Base-by-base conservation (phyloP, 2,113 vertebrate genomes). In the Neotoma lepida region DNA sequence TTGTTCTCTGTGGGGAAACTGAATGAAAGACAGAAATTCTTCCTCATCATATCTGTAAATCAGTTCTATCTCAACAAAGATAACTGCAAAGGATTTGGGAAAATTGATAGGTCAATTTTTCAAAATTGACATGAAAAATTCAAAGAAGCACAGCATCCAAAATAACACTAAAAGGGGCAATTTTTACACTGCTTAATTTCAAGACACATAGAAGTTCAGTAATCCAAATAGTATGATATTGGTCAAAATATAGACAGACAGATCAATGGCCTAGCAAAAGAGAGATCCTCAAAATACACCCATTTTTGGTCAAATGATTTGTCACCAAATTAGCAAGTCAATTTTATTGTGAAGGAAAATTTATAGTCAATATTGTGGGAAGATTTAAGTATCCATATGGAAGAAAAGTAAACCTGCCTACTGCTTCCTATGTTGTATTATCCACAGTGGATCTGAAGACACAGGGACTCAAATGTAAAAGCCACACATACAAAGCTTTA, bases 41-140 rank as follows among this genome's bases (percentile, higher is more conserved):
- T 92, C 6, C n/a, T 18, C 85, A 81, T 70, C 73, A 92, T 24
- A 81, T 30, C 58, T 77, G 3, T 46, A 41, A 87, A 54, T 54
- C 14, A 95, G 86, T 61, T 88, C 49, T 86, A 81, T 86, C 15
- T 92, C 74, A 82, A 44, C 63, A 88, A 80, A 96, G 74, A 89
- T n/a, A 58, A 15, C 17, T 44, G 3, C 4, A 86, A 84, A 30
- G 13, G 0, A 56, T 94, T 80, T 39, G 81, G 13, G 71, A 13
- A 95, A 82, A 44, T 2, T 66, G 39, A 61, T 6, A 84, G 61
- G 18, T 10, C 73, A 74, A 3, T n/a, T 80, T 90, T 85, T 73
- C 86, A 56, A 70, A 94, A 41, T 49, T 6, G 80, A 12, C 77
- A 56, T 24, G 17, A 94, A 92, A 82, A 22, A 30, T 71, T 44